Conservation (phyloP, 2,888 invertebrate genomes). For the Eucriotettix oculatus region DNA sequence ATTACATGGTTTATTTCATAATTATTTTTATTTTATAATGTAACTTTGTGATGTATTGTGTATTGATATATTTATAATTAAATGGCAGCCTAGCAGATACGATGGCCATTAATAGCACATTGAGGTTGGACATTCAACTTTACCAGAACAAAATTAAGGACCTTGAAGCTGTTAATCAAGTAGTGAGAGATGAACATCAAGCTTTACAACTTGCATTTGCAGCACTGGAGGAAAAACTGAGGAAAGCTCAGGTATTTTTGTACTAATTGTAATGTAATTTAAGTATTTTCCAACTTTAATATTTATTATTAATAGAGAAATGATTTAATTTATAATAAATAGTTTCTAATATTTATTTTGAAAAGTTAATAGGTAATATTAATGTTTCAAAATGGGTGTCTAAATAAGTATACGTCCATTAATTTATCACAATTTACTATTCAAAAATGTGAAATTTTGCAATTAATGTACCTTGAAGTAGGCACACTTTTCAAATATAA, state of each 20-base stretch:
- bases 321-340: too few relatives aligned
- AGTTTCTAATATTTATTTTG: too few relatives aligned
- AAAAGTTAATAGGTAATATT: too few relatives aligned
- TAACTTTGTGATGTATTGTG: background rate
- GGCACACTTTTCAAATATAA: too few relatives aligned
- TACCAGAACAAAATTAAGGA: constrained; percentile 55
- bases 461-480: too few relatives aligned
- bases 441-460: too few relatives aligned
- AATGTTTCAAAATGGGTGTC: too few relatives aligned
- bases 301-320: too few relatives aligned
- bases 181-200: constrained; percentile 85
- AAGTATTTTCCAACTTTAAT: too few relatives aligned
- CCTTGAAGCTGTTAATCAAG: constrained; percentile 69
- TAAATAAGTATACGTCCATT: too few relatives aligned
- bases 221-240: constrained; percentile 74
- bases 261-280: too few relatives aligned
- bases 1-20: constrained; percentile 6
- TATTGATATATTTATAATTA: background rate
- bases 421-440: too few relatives aligned
- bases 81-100: constrained; percentile 48
- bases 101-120: constrained; percentile 42
- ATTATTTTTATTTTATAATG: constrained; percentile 1
- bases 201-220: constrained; percentile 83
- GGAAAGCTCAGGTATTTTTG: constrained; percentile 54
- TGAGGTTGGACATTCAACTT: constrained; percentile 57